These are phyloP conservation scores for Callimorpha dominula DNA, from an alignment of 2,888 invertebrate species.

Conservation along the genomic window DNA sequence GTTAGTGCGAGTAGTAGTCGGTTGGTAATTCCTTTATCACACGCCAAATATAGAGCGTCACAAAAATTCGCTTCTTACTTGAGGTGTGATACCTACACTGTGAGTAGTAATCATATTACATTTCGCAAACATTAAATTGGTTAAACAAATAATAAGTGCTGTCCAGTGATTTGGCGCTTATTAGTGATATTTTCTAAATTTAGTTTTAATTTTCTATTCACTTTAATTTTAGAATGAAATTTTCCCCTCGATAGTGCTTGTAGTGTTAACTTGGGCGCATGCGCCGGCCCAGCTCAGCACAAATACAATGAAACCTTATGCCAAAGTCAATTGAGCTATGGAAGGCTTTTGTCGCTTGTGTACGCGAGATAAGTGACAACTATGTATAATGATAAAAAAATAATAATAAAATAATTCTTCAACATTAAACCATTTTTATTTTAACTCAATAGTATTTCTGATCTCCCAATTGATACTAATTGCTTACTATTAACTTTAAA, in stretches of 20 bases:
- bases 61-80: slow-evolving; percentile 34
- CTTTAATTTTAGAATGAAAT: slow-evolving; percentile 43
- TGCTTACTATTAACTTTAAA: background rate
- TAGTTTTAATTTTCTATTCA: slow-evolving; percentile 43
- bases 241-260: slow-evolving; percentile 50
- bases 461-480: background rate
- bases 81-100: slow-evolving; percentile 29
- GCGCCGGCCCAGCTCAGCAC: slow-evolving; percentile 67
- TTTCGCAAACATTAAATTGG: slow-evolving; percentile 32
- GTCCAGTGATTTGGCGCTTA: slow-evolving; percentile 42
- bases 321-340: slow-evolving; percentile 87
- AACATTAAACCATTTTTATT: slow-evolving; percentile 63
- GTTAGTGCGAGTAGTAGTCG: slow-evolving; percentile 39
- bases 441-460: background rate
- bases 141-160: slow-evolving; percentile 33
- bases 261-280: slow-evolving; percentile 47
- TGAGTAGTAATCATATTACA: slow-evolving; percentile 27
- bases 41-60: slow-evolving; percentile 39
- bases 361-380: slow-evolving; percentile 84
- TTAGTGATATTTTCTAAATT: slow-evolving; percentile 46
- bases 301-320: slow-evolving; percentile 83
- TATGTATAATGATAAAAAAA: slow-evolving; percentile 78
- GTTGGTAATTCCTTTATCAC: slow-evolving; percentile 29
- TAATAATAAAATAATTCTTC: slow-evolving; percentile 81
- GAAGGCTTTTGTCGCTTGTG: slow-evolving; percentile 84